Evolutionary conservation across 2,888 invertebrate species (phyloP).

Genomic region (Cyaniris semiargus): DNA sequence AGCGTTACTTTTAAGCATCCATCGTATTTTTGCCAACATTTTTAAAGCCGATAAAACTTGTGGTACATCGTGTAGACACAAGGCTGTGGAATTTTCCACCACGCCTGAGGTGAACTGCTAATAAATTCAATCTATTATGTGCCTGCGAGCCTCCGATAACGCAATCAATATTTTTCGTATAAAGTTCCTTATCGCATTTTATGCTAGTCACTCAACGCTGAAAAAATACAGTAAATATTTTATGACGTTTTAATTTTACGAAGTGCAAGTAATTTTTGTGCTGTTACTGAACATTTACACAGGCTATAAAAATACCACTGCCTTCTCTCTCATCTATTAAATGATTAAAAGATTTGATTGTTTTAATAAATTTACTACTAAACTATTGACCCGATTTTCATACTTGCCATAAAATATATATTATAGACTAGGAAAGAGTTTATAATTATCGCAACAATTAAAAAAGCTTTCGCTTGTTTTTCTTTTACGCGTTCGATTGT

Average conservation of each 20-base stretch:
- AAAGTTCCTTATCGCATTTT: neutral
- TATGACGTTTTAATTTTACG: neutral
- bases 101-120: neutral
- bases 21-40: neutral
- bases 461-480: too few species aligned
- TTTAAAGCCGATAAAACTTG: slow-evolving; percentile 5
- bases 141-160: slow-evolving; percentile 3
- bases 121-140: slow-evolving; percentile 17
- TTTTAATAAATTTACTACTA: too few species aligned
- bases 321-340: too few species aligned
- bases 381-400: too few species aligned
- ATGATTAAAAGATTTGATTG: too few species aligned
- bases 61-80: neutral
- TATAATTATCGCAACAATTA: too few species aligned
- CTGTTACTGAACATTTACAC: too few species aligned
- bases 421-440: too few species aligned
- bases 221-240: neutral
- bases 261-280: neutral
- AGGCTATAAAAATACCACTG: too few species aligned
- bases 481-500: too few species aligned
- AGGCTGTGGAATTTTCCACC: neutral
- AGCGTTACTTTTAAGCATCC: too few species aligned
- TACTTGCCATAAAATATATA: too few species aligned
- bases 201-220: neutral
- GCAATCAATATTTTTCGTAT: slow-evolving; percentile 6